phyloP scores from a whole-genome alignment of 2,888 invertebrate genomes.

The Sycophila texana region DNA sequence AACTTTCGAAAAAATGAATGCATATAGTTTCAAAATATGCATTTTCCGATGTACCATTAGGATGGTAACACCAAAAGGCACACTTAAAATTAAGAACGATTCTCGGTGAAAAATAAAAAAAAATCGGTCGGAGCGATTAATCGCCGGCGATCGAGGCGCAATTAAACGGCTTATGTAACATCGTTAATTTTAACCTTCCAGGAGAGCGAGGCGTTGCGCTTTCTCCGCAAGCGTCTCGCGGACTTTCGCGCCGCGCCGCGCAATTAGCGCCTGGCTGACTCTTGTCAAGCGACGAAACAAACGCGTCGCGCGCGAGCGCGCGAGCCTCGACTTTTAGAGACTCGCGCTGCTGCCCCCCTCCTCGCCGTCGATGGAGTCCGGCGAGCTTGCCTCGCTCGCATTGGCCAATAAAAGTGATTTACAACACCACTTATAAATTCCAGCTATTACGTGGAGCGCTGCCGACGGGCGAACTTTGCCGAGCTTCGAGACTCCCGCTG shows the following conservation, averaged over 20 bases:
- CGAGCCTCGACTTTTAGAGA: not conserved
- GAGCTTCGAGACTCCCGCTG: not conserved
- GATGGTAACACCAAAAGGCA: no score
- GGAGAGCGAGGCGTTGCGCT: no score
- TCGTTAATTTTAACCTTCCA: no score
- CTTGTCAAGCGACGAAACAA: not conserved
- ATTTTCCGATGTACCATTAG: no score
- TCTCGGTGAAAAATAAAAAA: not conserved
- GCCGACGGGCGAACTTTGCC: not conserved
- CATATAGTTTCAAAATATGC: no score
- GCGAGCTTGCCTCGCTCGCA: constrained; percentile 16
- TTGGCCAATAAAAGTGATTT: constrained; percentile 42
- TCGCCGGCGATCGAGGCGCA: not conserved
- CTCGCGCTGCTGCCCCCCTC: not conserved
- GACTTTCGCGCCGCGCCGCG: not conserved
- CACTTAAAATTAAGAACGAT: no score
- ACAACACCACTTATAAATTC: constrained; percentile 43
- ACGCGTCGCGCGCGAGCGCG: not conserved
- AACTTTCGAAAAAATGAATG: no score
- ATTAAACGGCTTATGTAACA: not conserved
- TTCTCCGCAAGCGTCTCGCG: no score
- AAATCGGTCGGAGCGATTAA: not conserved
- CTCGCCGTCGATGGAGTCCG: not conserved
- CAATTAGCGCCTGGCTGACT: not conserved
- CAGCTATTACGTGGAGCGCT: constrained; percentile 24